Percentiles rank a stretch among this genome's conserved stretches.
Evolutionary conservation across 2,113 vertebrate species (phyloP).

Genomic region (Eulemur macaco): DNA sequence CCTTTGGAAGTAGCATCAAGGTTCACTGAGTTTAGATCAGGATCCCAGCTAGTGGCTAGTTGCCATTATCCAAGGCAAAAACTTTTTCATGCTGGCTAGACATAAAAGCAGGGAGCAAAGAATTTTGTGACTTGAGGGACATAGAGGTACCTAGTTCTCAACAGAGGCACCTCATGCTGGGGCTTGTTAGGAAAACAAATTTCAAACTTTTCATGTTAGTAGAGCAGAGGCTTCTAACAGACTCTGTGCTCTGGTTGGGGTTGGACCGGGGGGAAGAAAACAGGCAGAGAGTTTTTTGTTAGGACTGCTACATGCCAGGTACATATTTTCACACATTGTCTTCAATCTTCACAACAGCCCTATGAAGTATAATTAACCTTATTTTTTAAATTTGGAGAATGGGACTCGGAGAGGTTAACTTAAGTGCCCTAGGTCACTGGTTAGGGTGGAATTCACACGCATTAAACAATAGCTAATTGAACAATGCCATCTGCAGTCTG

Average conservation of each 20-base stretch:
- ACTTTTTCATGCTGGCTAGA: background rate
- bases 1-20: background rate
- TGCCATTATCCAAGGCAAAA: background rate
- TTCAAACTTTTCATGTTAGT: background rate
- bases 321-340: background rate
- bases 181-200: background rate
- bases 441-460: constrained; percentile 18
- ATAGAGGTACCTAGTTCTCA: background rate
- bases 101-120: background rate
- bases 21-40: background rate
- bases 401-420: constrained; percentile 33
- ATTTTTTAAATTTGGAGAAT: constrained; percentile 47
- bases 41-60: background rate
- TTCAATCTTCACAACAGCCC: background rate
- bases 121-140: background rate
- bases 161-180: background rate
- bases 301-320: background rate
- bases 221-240: background rate
- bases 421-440: constrained; percentile 33
- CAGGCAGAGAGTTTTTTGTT: background rate
- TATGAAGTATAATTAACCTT: background rate
- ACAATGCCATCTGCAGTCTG: constrained; percentile 43
- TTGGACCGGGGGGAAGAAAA: background rate
- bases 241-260: background rate
- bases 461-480: constrained; percentile 62